These are phyloP conservation scores for Endotricha flammealis DNA, from an alignment of 2,888 invertebrate genomes.

Conservation along the genomic window DNA sequence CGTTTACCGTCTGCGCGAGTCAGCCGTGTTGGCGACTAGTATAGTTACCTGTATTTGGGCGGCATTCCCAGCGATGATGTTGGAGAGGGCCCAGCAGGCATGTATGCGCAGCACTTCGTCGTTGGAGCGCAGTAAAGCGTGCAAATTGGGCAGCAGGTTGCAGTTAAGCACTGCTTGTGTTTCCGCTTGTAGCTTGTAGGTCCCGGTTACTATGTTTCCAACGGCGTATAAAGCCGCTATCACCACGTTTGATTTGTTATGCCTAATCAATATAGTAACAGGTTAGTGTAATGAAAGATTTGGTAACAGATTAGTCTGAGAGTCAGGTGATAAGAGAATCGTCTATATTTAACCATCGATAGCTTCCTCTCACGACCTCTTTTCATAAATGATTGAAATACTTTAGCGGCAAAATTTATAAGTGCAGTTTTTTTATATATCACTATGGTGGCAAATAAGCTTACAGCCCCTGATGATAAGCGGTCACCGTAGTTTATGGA, in stretches of 20 bases:
- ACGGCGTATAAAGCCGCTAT: slow-evolving; percentile 96
- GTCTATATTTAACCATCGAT: too few species aligned
- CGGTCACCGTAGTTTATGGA: too few species aligned
- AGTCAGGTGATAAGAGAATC: too few species aligned
- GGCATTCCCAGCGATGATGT: slow-evolving; percentile 96
- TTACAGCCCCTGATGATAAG: too few species aligned
- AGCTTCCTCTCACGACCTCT: too few species aligned
- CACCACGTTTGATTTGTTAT: slow-evolving; percentile 88
- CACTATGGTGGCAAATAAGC: too few species aligned
- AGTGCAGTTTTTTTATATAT: not conserved
- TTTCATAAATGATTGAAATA: too few species aligned
- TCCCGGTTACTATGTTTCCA: slow-evolving; percentile 98
- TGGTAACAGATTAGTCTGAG: too few species aligned
- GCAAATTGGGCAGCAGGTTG: slow-evolving; percentile 90
- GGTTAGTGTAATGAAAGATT: too few species aligned
- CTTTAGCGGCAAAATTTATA: not conserved
- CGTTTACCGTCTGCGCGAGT: too few species aligned
- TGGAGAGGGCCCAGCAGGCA: slow-evolving; percentile 98
- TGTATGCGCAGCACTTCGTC: slow-evolving; percentile 95
- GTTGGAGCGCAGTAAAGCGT: slow-evolving; percentile 82
- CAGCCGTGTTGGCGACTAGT: too few species aligned
- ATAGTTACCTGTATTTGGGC: slow-evolving; percentile 95
- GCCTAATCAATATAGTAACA: too few species aligned
- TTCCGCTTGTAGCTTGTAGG: slow-evolving; percentile 96
- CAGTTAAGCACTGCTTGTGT: slow-evolving; percentile 97